phyloP scores from a whole-genome alignment of 2,888 invertebrate species.

The Philhelius pedissequus region DNA sequence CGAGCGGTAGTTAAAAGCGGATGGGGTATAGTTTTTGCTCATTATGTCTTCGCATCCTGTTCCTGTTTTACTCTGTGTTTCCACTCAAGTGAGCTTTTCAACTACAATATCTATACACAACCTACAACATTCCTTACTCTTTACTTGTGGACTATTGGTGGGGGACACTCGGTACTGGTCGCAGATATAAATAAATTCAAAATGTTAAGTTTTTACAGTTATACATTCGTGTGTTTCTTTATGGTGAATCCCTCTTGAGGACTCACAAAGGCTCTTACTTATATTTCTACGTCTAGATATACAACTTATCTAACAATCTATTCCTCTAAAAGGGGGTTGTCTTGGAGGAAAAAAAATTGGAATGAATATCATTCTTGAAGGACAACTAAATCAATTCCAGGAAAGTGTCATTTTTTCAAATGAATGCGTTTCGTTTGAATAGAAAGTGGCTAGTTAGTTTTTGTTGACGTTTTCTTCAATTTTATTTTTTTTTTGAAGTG shows the following conservation, averaged over 20 bases:
- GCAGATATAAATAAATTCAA: conserved; percentile 66
- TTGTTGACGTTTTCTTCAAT: conserved; percentile 10
- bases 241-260: conserved; percentile 6
- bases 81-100: conserved; percentile 64
- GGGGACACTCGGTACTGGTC: not conserved
- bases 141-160: not conserved
- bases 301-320: not conserved
- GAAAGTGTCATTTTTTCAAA: conserved; percentile 66
- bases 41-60: conserved; percentile 67
- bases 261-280: conserved; percentile 6
- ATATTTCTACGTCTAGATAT: not conserved
- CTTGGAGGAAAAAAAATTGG: not conserved
- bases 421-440: conserved; percentile 55
- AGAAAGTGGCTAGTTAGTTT: conserved; percentile 39
- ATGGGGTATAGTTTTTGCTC: conserved; percentile 60
- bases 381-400: conserved; percentile 66
- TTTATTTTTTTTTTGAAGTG: not conserved
- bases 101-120: no score
- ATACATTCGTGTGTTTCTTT: conserved; percentile 34
- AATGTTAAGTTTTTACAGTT: conserved; percentile 44
- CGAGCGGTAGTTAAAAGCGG: not conserved
- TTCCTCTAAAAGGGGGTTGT: not conserved
- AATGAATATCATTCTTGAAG: conserved; percentile 17
- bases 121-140: not conserved
- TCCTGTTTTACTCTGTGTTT: conserved; percentile 61